A percentile compares a stretch with the other conserved stretches of the same genome.
Evolutionary conservation across 2,113 vertebrate species (phyloP).

Genomic region (Megalops atlanticus): DNA sequence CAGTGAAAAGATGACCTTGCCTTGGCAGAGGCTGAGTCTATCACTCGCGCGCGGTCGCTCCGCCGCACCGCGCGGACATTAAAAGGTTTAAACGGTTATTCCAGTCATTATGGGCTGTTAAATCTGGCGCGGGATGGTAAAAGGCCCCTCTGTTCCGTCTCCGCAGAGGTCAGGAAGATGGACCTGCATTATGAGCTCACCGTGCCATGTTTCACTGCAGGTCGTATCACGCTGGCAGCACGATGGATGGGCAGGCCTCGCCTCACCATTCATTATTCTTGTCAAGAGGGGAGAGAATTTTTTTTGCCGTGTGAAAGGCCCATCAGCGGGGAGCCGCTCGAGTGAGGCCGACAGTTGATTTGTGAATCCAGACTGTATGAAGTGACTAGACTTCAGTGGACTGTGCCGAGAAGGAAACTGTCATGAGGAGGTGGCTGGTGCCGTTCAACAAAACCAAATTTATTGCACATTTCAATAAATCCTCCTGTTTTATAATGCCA

Average conservation of each 20-base stretch:
- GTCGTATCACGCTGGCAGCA: constrained; percentile 65
- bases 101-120: constrained; percentile 80
- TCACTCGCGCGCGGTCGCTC: constrained; percentile 50
- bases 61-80: constrained; percentile 51
- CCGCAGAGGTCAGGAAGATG: constrained; percentile 82
- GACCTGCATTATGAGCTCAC: constrained; percentile 86
- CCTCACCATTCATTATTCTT: constrained; percentile 83
- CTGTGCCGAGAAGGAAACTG: constrained; percentile 81
- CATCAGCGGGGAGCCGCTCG: constrained; percentile 81
- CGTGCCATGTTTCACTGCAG: constrained; percentile 78
- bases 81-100: constrained; percentile 77
- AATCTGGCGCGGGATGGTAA: constrained; percentile 82
- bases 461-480: constrained; percentile 91
- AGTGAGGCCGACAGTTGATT: constrained; percentile 86
- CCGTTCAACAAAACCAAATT: constrained; percentile 87
- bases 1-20: constrained; percentile 71
- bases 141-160: constrained; percentile 70
- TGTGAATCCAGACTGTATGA: constrained; percentile 91
- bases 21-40: constrained; percentile 66
- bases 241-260: constrained; percentile 75
- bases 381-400: constrained; percentile 83
- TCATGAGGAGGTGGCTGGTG: constrained; percentile 82
- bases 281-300: constrained; percentile 75
- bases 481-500: constrained; percentile 93
- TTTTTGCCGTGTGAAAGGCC: constrained; percentile 73